These are phyloP conservation scores for Cenopis cana DNA, from an alignment of 2,888 invertebrate genomes.

Conservation along the genomic window DNA sequence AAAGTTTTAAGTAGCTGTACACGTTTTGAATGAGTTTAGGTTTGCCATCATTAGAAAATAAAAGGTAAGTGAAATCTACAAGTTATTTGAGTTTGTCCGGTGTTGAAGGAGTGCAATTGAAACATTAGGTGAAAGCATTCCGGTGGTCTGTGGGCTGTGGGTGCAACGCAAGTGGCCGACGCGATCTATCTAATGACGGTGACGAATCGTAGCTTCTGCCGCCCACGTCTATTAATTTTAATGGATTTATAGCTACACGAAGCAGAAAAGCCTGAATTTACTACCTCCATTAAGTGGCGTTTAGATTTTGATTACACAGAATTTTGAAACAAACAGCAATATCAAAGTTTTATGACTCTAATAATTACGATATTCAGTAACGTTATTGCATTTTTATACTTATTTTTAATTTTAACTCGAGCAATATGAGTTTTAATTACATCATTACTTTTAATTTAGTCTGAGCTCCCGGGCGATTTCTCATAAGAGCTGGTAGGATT, in stretches of 20 bases:
- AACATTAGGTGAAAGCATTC: conserved; percentile 52
- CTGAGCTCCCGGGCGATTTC: conserved; percentile 69
- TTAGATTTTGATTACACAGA: conserved; percentile 49
- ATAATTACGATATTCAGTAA: conserved; percentile 39
- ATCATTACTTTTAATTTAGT: conserved; percentile 80
- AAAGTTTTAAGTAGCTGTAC: neutral
- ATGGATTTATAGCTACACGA: conserved; percentile 75
- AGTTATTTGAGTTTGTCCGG: conserved; percentile 11
- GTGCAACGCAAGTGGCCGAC: conserved; percentile 53
- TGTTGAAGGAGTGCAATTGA: conserved; percentile 35
- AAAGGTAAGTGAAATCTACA: no score
- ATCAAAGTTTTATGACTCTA: conserved; percentile 40
- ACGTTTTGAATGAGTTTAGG: neutral
- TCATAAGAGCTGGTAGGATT: conserved; percentile 63
- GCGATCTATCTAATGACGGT: conserved; percentile 70
- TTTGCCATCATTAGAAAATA: neutral
- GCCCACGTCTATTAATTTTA: conserved; percentile 70
- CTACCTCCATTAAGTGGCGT: conserved; percentile 62
- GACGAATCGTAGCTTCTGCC: conserved; percentile 72
- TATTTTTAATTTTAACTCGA: conserved; percentile 56
- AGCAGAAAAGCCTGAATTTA: conserved; percentile 67
- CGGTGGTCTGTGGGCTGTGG: conserved; percentile 64
- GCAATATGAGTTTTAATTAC: conserved; percentile 78
- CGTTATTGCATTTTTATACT: conserved; percentile 17
- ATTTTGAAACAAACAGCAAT: conserved; percentile 36